Evolutionary conservation across 2,888 invertebrate species (phyloP).

Genomic region (Cybosia mesomella): DNA sequence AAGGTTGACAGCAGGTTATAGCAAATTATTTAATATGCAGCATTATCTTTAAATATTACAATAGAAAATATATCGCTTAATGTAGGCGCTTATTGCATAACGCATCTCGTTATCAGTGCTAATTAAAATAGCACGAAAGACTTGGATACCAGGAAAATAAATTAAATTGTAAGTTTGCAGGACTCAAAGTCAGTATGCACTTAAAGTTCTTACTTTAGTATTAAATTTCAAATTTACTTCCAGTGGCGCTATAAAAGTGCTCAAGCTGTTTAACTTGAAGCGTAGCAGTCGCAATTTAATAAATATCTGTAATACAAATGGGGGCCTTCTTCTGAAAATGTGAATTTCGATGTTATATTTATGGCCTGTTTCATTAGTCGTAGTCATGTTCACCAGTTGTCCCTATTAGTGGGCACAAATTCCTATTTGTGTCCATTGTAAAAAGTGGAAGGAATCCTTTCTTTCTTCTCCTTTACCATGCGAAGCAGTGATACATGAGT

Average conservation of each 20-base stretch:
- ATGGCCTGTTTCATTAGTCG: not conserved
- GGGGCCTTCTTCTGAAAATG: not conserved
- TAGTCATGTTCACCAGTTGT: no score
- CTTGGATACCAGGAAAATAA: not conserved
- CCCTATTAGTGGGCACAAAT: not conserved
- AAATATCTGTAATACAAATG: not conserved
- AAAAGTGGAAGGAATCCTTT: no score
- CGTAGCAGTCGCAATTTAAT: not conserved
- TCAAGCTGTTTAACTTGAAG: constrained; percentile 22
- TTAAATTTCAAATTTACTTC: constrained; percentile 25
- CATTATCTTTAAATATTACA: no score
- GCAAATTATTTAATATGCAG: no score
- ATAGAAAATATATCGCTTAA: no score
- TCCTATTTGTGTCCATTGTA: no score
- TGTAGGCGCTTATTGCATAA: not conserved
- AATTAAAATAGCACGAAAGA: not conserved
- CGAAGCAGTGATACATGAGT: no score
- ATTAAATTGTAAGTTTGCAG: not conserved
- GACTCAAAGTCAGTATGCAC: not conserved
- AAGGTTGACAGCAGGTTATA: no score
- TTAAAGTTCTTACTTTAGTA: constrained; percentile 22
- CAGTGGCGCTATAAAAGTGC: constrained; percentile 14
- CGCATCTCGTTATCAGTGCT: not conserved
- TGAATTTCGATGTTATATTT: not conserved
- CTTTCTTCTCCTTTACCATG: no score